Conservation (phyloP, 2,113 vertebrate species). For the Cephalopholis sonnerati region DNA sequence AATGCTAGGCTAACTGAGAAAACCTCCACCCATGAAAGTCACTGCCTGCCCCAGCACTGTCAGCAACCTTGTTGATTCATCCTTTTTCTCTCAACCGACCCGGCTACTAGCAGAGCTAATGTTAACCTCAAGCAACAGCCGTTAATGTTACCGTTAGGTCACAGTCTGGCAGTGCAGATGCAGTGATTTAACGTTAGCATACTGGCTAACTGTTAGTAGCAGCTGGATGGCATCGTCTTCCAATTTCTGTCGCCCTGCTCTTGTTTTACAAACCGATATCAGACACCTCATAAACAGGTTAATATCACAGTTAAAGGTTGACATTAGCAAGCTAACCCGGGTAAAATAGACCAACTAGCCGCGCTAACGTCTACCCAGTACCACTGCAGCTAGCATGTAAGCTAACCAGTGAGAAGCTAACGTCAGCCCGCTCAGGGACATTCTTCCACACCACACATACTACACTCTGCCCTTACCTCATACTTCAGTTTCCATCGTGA, state of each 20-base stretch:
- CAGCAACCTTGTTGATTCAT: background rate
- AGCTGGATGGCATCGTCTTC: background rate
- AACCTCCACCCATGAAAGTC: slow-evolving; percentile 2
- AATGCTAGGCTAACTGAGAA: background rate
- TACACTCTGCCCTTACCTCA: slow-evolving; percentile 71
- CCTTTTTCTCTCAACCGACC: background rate
- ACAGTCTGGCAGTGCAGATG: slow-evolving; percentile 44
- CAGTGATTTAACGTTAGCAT: slow-evolving; percentile 75
- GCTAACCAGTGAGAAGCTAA: slow-evolving; percentile 72
- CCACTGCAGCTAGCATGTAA: slow-evolving; percentile 48
- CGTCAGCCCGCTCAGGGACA: slow-evolving; percentile 71
- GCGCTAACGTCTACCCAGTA: background rate
- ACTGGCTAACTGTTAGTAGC: slow-evolving; percentile 42
- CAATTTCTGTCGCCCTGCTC: background rate
- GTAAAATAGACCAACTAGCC: background rate
- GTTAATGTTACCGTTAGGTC: slow-evolving; percentile 33
- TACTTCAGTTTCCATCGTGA: slow-evolving; percentile 67
- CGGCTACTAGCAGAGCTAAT: background rate
- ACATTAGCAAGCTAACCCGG: background rate
- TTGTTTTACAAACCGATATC: background rate
- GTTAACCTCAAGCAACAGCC: background rate
- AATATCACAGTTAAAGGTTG: background rate
- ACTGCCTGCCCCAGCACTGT: background rate
- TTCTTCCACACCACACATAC: slow-evolving; percentile 63
- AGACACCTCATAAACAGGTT: background rate